Base-by-base conservation (phyloP, 2,888 invertebrate species). In the Brenthis hecate region DNA sequence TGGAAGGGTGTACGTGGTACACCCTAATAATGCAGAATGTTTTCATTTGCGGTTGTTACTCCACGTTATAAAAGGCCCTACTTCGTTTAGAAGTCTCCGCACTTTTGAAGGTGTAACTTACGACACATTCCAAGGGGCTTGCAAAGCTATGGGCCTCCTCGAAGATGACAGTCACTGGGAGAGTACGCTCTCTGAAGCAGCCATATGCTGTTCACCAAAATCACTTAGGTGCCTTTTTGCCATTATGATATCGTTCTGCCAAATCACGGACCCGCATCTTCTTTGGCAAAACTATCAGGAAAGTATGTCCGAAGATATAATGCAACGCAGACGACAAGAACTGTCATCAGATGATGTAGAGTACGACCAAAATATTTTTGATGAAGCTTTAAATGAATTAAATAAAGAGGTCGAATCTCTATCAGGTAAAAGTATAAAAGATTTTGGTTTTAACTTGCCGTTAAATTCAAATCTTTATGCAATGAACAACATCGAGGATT, bases 121-220 rank as follows among this genome's bases (percentile, higher is more conserved):
- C 66, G 68, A 66, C 69, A 76, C 75, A 68, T 75, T 70, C 70
- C 72, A 73, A 75, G 69, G 72, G 72, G 60, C 73, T 64, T 80
- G 79, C 63, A 68, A 72, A 64, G 72, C 72, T 72, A 71, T 74
- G 73, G 76, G 77, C 47, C 74, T 76, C 64, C 74, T 79, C 70
- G 77, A 76, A 76, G 75, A 76, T 64, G 75, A 78, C 73, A 71
- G 71, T 73, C 75, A 78, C 66, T 76, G 76, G 78, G 73, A 78
- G 74, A 74, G 71, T 63, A 76, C 76, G 71, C 69, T 76, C 72
- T 71, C 66, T 69, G 78, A 79, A 75, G 75, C 77, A 58, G 73
- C 73, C 72, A 16, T 73, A 64, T 73, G 71, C 19, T 71, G 70
- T 74, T 73, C 73, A 67, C 68, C 75, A 73, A 75, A 56, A 72